Evolutionary conservation across 1,140 invertebrate genomes (phyloP).

Genomic region (Stegodyphus mimosarum): DNA sequence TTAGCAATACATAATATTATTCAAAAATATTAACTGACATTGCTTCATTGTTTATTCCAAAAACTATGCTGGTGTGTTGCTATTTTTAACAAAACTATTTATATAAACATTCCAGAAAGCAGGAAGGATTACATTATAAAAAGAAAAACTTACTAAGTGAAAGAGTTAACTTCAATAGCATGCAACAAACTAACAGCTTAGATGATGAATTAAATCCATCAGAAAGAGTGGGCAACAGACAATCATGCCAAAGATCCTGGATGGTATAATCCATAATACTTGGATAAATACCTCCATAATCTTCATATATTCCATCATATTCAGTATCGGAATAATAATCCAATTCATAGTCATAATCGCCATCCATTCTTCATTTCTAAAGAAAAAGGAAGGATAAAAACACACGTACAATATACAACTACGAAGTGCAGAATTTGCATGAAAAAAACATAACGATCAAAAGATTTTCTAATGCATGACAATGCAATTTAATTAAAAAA

Average conservation of each 20-base stretch:
- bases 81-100: too few species aligned
- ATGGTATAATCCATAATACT: conserved; percentile 32
- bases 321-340: not conserved
- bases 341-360: conserved; percentile 41
- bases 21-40: too few species aligned
- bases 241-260: conserved; percentile 39
- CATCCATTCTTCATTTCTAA: not conserved
- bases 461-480: too few species aligned
- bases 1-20: too few species aligned
- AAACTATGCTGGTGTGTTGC: too few species aligned
- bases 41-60: too few species aligned
- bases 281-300: conserved; percentile 26
- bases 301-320: conserved; percentile 30
- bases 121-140: not conserved
- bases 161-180: conserved; percentile 37
- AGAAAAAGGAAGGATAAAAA: not conserved
- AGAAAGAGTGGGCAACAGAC: conserved; percentile 42
- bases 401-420: not conserved
- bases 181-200: conserved; percentile 38
- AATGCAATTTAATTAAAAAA: too few species aligned
- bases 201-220: conserved; percentile 21
- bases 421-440: not conserved
- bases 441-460: not conserved
- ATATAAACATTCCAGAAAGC: too few species aligned
- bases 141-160: conserved; percentile 46